Conservation (phyloP, 2,888 invertebrate genomes). For the Gari tellinella region DNA sequence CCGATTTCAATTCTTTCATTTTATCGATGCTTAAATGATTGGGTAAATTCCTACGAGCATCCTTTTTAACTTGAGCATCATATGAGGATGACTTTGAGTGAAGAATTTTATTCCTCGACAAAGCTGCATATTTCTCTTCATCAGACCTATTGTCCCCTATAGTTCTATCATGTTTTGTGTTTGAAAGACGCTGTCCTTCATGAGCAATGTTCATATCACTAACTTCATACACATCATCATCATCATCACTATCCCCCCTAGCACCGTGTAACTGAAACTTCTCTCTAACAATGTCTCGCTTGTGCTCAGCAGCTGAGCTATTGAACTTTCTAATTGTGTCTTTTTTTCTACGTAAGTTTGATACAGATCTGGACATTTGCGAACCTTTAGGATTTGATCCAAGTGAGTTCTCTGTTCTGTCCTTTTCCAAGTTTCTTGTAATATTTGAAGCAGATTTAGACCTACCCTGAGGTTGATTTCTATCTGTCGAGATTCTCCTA, state of each 20-base stretch:
- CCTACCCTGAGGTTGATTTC: conserved; percentile 10
- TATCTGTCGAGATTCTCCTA: too few species aligned
- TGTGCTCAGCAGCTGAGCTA: conserved; percentile 30
- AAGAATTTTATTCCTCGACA: conserved; percentile 51
- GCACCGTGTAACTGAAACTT: conserved; percentile 30
- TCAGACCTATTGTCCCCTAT: conserved; percentile 55
- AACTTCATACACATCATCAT: neutral
- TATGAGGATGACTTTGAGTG: conserved; percentile 48
- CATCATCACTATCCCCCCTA: conserved; percentile 4
- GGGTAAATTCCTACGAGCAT: too few species aligned
- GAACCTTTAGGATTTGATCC: conserved; percentile 8
- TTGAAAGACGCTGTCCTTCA: neutral
- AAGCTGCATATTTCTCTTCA: conserved; percentile 60
- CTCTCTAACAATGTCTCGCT: conserved; percentile 36
- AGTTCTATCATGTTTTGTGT: conserved; percentile 6
- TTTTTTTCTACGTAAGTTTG: conserved; percentile 45
- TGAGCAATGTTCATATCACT: conserved; percentile 7
- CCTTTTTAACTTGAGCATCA: conserved; percentile 15
- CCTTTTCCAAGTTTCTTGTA: conserved; percentile 15
- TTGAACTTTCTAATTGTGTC: conserved; percentile 53
- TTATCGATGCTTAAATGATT: neutral
- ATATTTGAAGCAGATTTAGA: conserved; percentile 47
- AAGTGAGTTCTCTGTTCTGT: conserved; percentile 2
- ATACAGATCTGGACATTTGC: conserved; percentile 28
- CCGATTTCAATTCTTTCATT: neutral